phyloP scores from a whole-genome alignment of 2,113 vertebrate species.

The Elephantulus edwardii region DNA sequence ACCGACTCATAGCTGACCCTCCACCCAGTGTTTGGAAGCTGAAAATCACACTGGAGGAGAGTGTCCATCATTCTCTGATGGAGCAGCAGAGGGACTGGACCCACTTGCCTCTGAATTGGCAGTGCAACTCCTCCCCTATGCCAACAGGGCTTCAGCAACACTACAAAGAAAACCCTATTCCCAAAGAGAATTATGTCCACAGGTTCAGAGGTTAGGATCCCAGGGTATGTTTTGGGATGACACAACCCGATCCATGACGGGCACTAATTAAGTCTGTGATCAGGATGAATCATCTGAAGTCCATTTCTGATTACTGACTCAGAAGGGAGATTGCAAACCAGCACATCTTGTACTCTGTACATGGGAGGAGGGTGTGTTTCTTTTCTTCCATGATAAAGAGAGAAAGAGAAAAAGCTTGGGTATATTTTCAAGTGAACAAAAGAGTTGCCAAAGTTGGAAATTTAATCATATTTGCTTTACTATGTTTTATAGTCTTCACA shows the following conservation, averaged over 20 bases:
- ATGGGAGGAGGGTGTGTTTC: not conserved
- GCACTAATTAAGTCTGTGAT: not conserved
- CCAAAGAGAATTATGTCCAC: not conserved
- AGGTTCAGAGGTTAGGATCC: not conserved
- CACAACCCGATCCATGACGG: not conserved
- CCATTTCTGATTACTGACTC: not conserved
- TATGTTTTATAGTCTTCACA: not conserved
- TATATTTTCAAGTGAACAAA: not conserved
- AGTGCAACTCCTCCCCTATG: not conserved
- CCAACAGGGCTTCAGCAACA: not conserved
- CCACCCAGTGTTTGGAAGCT: too few relatives aligned
- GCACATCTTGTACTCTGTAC: not conserved
- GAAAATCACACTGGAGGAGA: too few relatives aligned
- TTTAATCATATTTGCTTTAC: not conserved
- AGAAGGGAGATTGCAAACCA: not conserved
- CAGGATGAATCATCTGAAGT: not conserved
- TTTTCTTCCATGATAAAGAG: not conserved
- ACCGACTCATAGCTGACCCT: too few relatives aligned
- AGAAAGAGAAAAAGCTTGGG: not conserved
- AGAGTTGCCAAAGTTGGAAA: not conserved
- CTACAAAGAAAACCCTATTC: not conserved
- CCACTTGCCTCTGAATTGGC: not conserved
- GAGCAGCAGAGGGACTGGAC: too few relatives aligned
- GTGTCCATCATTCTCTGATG: too few relatives aligned
- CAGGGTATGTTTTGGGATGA: not conserved